These are phyloP conservation scores for Tipula helvola DNA, from an alignment of 2,888 invertebrate species.

Conservation along the genomic window DNA sequence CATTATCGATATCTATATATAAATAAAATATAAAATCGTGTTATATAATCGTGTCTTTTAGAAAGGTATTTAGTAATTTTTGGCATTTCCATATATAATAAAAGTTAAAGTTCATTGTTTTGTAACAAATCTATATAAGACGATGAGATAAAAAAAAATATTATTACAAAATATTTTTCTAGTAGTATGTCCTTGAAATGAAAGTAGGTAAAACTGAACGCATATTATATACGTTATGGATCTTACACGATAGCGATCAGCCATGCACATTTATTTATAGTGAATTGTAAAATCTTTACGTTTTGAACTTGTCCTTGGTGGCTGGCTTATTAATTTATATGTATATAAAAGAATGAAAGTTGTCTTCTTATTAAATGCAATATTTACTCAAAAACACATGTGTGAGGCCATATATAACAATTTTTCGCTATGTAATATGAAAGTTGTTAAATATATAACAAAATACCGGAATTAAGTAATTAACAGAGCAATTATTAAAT, in stretches of 20 bases:
- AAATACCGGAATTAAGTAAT: neutral
- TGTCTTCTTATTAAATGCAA: neutral
- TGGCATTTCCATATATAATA: neutral
- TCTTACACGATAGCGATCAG: neutral
- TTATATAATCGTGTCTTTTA: neutral
- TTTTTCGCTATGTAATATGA: neutral
- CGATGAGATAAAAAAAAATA: neutral
- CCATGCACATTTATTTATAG: neutral
- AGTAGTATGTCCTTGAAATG: neutral
- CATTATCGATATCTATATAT: conserved; percentile 76
- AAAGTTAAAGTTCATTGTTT: neutral
- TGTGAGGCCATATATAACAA: neutral
- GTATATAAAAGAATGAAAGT: neutral
- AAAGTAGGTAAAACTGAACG: neutral
- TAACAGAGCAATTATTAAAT: neutral
- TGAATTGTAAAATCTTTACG: neutral
- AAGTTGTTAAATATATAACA: neutral
- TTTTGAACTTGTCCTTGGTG: neutral
- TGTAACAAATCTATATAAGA: neutral
- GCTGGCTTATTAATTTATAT: neutral
- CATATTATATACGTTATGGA: neutral
- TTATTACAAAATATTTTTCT: neutral
- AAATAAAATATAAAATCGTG: conserved; percentile 6
- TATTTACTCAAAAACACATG: neutral
- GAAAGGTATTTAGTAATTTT: neutral